Percentiles rank a stretch among this genome's conserved stretches.
These are phyloP conservation scores for Alviniconcha marisindica DNA, from an alignment of 1,140 invertebrate species.

Conservation along the genomic window DNA sequence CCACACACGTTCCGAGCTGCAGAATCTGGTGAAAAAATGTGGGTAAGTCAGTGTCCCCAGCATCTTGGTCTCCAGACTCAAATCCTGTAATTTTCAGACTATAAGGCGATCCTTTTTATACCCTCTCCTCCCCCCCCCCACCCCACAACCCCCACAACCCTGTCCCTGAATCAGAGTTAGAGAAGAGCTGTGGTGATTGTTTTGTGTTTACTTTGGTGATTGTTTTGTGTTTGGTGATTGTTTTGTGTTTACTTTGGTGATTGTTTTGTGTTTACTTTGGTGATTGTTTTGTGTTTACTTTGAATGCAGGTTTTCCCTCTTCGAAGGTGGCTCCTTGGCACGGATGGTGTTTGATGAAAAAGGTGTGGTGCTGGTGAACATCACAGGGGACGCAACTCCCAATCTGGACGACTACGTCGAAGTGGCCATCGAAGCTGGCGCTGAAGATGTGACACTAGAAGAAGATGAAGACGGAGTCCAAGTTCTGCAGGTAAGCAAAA, in stretches of 20 bases:
- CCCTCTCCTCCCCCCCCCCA: no score
- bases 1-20: slow-evolving; percentile 2
- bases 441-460: slow-evolving; percentile 34
- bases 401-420: slow-evolving; percentile 29
- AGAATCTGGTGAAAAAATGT: slow-evolving; percentile 32
- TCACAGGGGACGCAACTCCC: not conserved
- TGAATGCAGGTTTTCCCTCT: slow-evolving; percentile 26
- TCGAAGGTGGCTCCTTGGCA: slow-evolving; percentile 2
- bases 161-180: no score
- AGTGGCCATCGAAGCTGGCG: slow-evolving; percentile 36
- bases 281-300: not conserved
- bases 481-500: slow-evolving; percentile 21
- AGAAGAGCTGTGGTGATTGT: no score
- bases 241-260: no score
- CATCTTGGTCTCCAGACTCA: no score
- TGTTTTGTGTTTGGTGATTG: no score
- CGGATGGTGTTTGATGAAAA: slow-evolving; percentile 23
- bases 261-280: no score
- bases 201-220: no score
- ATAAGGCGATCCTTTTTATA: no score
- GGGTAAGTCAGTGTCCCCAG: slow-evolving; percentile 7
- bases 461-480: slow-evolving; percentile 31
- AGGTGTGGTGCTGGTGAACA: slow-evolving; percentile 13
- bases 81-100: no score
- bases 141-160: no score